These are phyloP conservation scores for Psilopogon haemacephalus DNA, from an alignment of 2,113 vertebrate genomes.

Conservation along the genomic window DNA sequence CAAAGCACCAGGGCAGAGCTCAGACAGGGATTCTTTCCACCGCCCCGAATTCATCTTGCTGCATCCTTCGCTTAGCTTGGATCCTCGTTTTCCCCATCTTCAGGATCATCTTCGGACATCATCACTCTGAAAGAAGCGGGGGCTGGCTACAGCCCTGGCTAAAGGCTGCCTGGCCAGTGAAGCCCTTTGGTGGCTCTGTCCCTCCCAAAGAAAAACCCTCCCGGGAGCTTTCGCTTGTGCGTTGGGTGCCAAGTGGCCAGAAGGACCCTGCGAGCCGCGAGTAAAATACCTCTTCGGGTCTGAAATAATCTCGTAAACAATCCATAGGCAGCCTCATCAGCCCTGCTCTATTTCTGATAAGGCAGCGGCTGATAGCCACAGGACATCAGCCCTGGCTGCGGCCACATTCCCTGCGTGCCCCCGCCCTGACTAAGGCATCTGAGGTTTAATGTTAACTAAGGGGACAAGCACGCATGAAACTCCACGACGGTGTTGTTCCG, in stretches of 20 bases:
- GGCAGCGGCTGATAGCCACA: constrained; percentile 80
- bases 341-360: constrained; percentile 84
- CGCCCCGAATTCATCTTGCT: not conserved
- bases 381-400: constrained; percentile 78
- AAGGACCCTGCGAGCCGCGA: not conserved
- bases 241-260: not conserved
- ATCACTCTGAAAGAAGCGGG: not conserved
- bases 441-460: constrained; percentile 63
- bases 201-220: not conserved
- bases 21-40: not conserved
- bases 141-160: not conserved
- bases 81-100: constrained; percentile 60
- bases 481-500: constrained; percentile 3
- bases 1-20: not conserved
- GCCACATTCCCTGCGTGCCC: constrained; percentile 84
- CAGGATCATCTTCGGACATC: constrained; percentile 77
- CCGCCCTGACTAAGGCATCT: constrained; percentile 79
- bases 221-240: not conserved
- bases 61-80: constrained; percentile 50
- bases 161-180: constrained; percentile 73
- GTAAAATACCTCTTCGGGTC: constrained; percentile 76
- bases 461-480: constrained; percentile 73
- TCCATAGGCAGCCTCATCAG: constrained; percentile 73
- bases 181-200: not conserved
- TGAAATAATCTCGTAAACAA: constrained; percentile 77